phyloP scores from a whole-genome alignment of 2,797 vertebrate genomes.

The Oreortyx pictus region DNA sequence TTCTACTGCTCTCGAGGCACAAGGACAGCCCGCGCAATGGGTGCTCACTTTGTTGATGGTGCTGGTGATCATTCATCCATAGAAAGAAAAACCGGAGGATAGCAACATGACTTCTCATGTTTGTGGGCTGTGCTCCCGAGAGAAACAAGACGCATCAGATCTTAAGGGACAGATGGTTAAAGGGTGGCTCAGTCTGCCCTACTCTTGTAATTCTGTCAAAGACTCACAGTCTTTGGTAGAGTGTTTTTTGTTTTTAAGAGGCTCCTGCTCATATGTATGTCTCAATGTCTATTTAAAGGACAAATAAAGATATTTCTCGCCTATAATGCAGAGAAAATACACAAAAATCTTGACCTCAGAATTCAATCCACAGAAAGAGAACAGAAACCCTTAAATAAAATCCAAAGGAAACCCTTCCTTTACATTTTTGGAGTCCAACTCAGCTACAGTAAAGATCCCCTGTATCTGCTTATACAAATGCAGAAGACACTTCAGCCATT shows the following conservation, averaged over 20 bases:
- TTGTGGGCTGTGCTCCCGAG: not conserved
- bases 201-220: conserved; percentile 22
- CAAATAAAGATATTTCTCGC: conserved; percentile 18
- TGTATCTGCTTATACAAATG: not conserved
- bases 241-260: not conserved
- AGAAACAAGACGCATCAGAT: not conserved
- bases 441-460: not conserved
- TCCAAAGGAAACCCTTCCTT: not conserved
- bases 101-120: not conserved
- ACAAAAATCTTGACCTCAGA: conserved; percentile 19
- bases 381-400: conserved; percentile 12
- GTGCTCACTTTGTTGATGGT: not conserved
- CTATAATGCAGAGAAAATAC: not conserved
- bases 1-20: not conserved
- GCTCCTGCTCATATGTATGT: not conserved
- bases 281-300: conserved; percentile 25
- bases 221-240: not conserved
- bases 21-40: not conserved
- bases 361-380: conserved; percentile 23
- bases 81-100: not conserved
- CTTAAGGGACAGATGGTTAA: conserved; percentile 36
- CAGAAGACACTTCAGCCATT: not conserved
- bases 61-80: not conserved
- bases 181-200: conserved; percentile 8
- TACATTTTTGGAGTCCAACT: not conserved